A percentile compares a stretch with the other conserved stretches of the same genome.
Conservation (phyloP, 2,888 invertebrate species). For the Drosophila mulleri region DNA sequence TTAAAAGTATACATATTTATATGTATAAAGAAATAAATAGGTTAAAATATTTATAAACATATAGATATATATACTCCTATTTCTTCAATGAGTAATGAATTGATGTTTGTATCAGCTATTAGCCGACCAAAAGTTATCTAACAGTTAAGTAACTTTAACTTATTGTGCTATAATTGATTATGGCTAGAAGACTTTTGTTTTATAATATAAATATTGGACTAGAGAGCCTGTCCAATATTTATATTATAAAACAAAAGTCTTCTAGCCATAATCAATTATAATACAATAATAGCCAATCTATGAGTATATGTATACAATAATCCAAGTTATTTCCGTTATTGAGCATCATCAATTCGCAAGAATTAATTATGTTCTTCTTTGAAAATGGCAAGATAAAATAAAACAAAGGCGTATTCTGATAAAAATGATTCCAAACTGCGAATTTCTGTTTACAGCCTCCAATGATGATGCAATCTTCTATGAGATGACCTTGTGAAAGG, state of each 20-base stretch:
- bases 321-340: background rate
- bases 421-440: slow-evolving; percentile 9
- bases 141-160: background rate
- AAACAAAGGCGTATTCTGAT: slow-evolving; percentile 6
- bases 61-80: background rate
- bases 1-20: background rate
- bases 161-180: too few relatives aligned
- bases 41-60: background rate
- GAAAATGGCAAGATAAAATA: background rate
- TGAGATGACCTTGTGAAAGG: slow-evolving; percentile 48
- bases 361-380: background rate
- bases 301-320: background rate
- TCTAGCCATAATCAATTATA: background rate
- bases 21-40: background rate
- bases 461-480: slow-evolving; percentile 39
- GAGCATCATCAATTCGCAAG: background rate
- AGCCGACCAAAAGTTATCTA: background rate
- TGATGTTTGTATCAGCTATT: background rate
- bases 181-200: too few relatives aligned
- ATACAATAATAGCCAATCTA: background rate
- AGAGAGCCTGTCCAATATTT: too few relatives aligned
- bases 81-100: background rate
- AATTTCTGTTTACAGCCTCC: background rate
- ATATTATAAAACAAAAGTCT: background rate
- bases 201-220: too few relatives aligned